Conservation (phyloP, 2,797 vertebrate species). For the Enteromius anoplus region DNA sequence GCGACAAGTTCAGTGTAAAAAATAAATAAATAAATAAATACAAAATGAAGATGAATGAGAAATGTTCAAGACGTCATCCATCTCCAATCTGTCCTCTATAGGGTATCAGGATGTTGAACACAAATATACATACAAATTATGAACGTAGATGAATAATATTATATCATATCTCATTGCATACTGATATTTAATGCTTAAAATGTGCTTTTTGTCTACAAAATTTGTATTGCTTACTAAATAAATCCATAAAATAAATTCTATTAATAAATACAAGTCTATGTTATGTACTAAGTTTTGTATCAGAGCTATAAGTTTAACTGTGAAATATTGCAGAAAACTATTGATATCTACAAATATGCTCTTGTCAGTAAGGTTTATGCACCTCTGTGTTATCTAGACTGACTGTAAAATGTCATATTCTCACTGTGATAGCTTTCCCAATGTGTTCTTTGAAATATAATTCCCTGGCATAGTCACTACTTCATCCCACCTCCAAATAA, state of each 20-base stretch:
- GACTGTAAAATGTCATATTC: conserved; percentile 73
- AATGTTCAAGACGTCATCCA: background rate
- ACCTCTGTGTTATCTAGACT: conserved; percentile 51
- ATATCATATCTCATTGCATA: background rate
- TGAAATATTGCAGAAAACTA: background rate
- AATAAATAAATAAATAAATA: background rate
- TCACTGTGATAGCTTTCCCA: conserved; percentile 54
- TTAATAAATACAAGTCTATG: background rate
- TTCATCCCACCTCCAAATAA: conserved; percentile 46
- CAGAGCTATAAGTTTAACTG: background rate
- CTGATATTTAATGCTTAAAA: background rate
- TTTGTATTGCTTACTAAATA: background rate
- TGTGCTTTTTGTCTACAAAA: background rate
- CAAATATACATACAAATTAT: background rate
- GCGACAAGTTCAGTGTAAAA: background rate
- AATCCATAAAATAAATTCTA: background rate
- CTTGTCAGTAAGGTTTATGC: background rate
- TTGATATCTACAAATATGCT: background rate
- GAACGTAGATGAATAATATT: background rate
- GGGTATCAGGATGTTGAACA: background rate
- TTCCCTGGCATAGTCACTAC: conserved; percentile 50
- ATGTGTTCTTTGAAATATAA: conserved; percentile 52
- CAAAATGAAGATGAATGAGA: background rate
- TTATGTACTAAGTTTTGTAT: background rate
- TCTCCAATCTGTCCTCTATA: background rate